phyloP scores from a whole-genome alignment of 1,140 invertebrate genomes.

The Oscheius sp. region DNA sequence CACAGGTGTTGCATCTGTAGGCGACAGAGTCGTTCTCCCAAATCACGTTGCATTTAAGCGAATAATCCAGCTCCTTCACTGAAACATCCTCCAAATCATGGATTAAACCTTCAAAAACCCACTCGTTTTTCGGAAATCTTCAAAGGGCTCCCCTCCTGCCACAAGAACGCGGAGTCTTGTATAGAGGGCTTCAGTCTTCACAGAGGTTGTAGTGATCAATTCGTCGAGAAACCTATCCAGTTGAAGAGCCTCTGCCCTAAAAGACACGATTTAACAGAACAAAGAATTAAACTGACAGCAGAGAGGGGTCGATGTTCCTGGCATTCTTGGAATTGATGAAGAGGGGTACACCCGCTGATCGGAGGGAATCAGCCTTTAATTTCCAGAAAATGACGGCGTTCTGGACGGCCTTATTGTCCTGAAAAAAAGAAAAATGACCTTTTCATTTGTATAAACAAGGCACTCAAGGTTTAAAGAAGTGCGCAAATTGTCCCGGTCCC shows the following conservation, averaged over 20 bases:
- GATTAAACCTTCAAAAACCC: background rate
- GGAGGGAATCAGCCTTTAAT: background rate
- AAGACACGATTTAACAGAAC: background rate
- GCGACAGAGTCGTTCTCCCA: constrained; percentile 37
- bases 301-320: background rate
- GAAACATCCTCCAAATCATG: constrained; percentile 13
- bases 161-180: background rate
- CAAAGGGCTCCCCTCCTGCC: background rate
- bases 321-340: background rate
- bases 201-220: background rate
- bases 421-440: no score
- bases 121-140: constrained; percentile 24
- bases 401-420: background rate
- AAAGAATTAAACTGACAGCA: background rate
- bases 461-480: no score
- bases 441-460: no score
- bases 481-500: no score
- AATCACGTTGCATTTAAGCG: constrained; percentile 33
- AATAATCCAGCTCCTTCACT: constrained; percentile 25
- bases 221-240: constrained; percentile 26
- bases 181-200: background rate
- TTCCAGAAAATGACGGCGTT: background rate
- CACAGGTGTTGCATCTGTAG: constrained; percentile 34
- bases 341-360: background rate
- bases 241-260: background rate